Conservation (phyloP, 2,888 invertebrate genomes). For the Leptothorax acervorum region DNA sequence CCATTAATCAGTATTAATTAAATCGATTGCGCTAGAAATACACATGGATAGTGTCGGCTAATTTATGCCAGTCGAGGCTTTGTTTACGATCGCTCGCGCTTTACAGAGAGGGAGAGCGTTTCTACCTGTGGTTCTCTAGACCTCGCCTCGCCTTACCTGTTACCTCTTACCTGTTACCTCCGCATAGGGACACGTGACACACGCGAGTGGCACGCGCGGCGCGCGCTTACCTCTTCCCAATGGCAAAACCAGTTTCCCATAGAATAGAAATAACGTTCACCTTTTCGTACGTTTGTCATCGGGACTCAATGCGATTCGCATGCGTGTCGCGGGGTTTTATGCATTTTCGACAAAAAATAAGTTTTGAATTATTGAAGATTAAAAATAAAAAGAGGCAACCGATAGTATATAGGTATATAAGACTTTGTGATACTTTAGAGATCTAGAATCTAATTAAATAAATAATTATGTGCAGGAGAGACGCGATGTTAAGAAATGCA, state of each 20-base stretch:
- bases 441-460: neutral
- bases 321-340: neutral
- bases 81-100: slow-evolving; percentile 33
- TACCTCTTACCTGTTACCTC: slow-evolving; percentile 72
- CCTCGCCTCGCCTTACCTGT: slow-evolving; percentile 66
- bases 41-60: neutral
- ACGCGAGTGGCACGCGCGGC: slow-evolving; percentile 85
- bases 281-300: slow-evolving; percentile 40
- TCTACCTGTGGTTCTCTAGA: slow-evolving; percentile 69
- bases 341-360: neutral
- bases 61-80: slow-evolving; percentile 26
- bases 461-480: neutral
- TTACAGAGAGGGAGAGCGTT: slow-evolving; percentile 53
- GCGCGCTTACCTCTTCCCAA: slow-evolving; percentile 80
- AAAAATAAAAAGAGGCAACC: no score
- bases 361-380: neutral
- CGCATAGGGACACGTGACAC: slow-evolving; percentile 82
- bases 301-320: neutral
- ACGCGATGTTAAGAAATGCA: neutral
- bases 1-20: slow-evolving; percentile 42
- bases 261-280: slow-evolving; percentile 81
- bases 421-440: neutral
- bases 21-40: slow-evolving; percentile 30
- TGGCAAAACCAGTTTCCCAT: slow-evolving; percentile 82
- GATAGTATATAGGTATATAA: neutral